phyloP scores from a whole-genome alignment of 2,113 vertebrate genomes.

The Coracopsis vasa region DNA sequence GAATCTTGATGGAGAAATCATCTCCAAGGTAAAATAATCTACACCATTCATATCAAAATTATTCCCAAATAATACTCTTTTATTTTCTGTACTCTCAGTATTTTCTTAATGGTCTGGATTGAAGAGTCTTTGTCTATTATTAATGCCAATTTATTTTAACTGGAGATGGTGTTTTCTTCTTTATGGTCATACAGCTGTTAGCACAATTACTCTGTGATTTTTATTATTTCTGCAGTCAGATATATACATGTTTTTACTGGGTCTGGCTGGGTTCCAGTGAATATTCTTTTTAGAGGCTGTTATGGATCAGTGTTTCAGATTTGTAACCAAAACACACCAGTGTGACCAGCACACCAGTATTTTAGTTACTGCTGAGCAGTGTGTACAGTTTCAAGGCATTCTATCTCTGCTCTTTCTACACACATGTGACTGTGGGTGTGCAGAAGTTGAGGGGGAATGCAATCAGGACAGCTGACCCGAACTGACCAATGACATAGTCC shows the following conservation, averaged over 20 bases:
- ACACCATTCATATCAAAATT: neutral
- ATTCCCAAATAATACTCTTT: neutral
- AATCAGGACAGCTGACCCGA: neutral
- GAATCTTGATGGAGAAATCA: neutral
- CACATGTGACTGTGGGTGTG: fast-evolving
- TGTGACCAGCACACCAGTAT: neutral
- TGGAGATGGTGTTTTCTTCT: neutral
- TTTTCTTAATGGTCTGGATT: neutral
- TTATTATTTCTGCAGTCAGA: neutral
- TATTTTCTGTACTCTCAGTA: neutral
- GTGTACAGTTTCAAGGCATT: neutral
- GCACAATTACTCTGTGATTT: neutral
- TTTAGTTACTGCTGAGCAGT: neutral
- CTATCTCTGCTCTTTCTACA: neutral
- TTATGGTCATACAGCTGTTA: neutral
- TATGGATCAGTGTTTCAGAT: neutral
- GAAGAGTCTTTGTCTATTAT: neutral
- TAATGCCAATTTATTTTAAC: neutral
- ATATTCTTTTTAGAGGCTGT: neutral
- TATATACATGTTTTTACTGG: neutral
- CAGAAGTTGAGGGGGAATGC: neutral
- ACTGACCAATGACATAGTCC: neutral
- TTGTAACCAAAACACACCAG: neutral
- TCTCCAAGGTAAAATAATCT: neutral
- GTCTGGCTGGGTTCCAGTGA: neutral